A percentile compares a stretch with the other conserved stretches of the same genome.
These are phyloP conservation scores for Amphipyra tragopoginis DNA, from an alignment of 2,888 invertebrate species.

Conservation along the genomic window DNA sequence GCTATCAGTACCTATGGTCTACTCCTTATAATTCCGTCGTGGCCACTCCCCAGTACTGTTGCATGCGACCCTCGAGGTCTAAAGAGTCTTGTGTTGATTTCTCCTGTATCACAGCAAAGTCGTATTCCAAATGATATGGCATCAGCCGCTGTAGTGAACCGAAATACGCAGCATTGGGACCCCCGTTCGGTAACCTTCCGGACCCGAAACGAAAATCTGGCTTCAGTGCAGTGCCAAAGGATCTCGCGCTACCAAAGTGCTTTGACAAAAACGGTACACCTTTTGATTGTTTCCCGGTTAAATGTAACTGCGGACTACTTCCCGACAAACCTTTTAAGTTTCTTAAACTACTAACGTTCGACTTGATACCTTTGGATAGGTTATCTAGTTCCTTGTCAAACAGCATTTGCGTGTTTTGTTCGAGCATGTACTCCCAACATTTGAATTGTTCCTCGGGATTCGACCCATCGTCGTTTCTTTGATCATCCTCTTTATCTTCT, in stretches of 20 bases:
- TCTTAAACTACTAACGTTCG: conserved; percentile 87
- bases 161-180: conserved; percentile 96
- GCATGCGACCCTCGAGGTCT: conserved; percentile 95
- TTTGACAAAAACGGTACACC: conserved; percentile 91
- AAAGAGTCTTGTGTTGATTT: conserved; percentile 93
- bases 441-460: conserved; percentile 96
- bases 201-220: conserved; percentile 90
- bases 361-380: conserved; percentile 91
- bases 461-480: conserved; percentile 75
- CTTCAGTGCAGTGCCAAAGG: conserved; percentile 92
- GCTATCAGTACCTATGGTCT: conserved; percentile 35
- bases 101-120: conserved; percentile 95
- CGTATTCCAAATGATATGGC: conserved; percentile 95
- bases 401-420: conserved; percentile 96
- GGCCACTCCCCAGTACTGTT: conserved; percentile 97
- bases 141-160: conserved; percentile 95
- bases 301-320: conserved; percentile 92
- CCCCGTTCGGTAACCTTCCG: conserved; percentile 92
- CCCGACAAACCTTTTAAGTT: conserved; percentile 91
- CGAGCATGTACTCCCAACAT: conserved; percentile 98
- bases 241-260: conserved; percentile 94
- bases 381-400: conserved; percentile 97
- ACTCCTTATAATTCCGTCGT: conserved; percentile 93
- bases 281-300: conserved; percentile 81
- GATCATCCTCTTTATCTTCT: conserved; percentile 90